Conservation (phyloP, 2,888 invertebrate species). For the Eupithecia exiguata region DNA sequence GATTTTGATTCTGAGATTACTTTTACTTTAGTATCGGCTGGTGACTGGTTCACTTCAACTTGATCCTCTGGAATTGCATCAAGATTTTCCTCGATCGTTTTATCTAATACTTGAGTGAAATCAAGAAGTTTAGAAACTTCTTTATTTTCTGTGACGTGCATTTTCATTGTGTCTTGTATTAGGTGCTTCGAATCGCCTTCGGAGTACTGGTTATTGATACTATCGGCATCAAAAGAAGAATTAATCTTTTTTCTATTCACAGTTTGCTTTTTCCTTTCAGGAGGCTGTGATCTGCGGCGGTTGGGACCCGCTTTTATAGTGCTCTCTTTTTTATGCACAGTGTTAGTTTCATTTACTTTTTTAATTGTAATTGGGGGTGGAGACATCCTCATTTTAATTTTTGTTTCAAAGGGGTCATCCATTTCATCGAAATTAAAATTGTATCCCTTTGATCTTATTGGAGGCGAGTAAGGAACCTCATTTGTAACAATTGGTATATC, state of each 20-base stretch:
- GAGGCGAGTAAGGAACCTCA: conserved; percentile 61
- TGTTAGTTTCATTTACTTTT: conserved; percentile 35
- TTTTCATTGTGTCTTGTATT: conserved; percentile 3
- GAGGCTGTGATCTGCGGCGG: conserved; percentile 60
- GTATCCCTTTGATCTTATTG: conserved; percentile 68
- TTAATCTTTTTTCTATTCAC: conserved; percentile 57
- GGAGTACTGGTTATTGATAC: conserved; percentile 6
- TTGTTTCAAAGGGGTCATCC: conserved; percentile 73
- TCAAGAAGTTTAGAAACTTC: conserved; percentile 14
- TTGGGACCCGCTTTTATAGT: conserved; percentile 50
- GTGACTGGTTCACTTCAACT: not conserved
- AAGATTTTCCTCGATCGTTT: not conserved
- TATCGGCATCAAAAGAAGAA: conserved; percentile 47
- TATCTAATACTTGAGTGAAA: conserved; percentile 26
- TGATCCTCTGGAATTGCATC: not conserved
- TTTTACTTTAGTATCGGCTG: conserved; percentile 15
- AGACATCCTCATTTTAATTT: conserved; percentile 67
- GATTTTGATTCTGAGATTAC: conserved; percentile 26
- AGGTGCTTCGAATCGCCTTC: conserved; percentile 12
- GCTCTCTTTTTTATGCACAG: conserved; percentile 36
- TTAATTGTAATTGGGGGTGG: conserved; percentile 54
- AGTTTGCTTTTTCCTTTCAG: conserved; percentile 52
- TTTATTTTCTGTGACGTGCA: conserved; percentile 14
- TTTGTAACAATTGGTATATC: conserved; percentile 42
- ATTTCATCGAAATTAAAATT: conserved; percentile 75